Percentiles rank a stretch among this genome's conserved stretches.
phyloP scores from a whole-genome alignment of 2,113 vertebrate genomes.

The Fregetta grallaria region DNA sequence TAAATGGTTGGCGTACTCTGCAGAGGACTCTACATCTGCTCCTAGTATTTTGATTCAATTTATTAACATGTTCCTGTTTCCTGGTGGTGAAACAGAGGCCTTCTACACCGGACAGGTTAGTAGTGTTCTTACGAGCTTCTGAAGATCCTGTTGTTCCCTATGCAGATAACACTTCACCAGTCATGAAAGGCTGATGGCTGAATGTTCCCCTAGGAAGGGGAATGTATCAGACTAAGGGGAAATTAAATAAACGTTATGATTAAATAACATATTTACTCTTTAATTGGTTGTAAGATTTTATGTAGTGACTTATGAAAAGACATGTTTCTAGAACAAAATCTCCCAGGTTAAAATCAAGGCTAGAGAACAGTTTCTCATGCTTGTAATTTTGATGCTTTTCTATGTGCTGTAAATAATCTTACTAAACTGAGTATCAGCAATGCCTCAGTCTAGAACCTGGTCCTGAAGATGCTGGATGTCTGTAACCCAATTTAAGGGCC shows the following conservation, averaged over 20 bases:
- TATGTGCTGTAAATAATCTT: background rate
- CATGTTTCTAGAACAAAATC: background rate
- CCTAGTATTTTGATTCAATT: constrained; percentile 96
- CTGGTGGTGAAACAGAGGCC: constrained; percentile 40
- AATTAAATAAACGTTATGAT: background rate
- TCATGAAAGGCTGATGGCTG: background rate
- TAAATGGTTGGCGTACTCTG: constrained; percentile 89
- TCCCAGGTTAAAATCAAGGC: background rate
- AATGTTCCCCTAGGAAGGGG: background rate
- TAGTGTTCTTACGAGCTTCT: background rate
- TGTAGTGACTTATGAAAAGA: background rate
- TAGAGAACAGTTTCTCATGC: background rate
- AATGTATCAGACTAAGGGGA: background rate
- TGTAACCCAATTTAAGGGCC: background rate
- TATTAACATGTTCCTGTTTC: constrained; percentile 96
- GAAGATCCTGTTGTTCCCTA: background rate
- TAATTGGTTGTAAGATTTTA: background rate
- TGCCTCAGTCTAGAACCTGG: background rate
- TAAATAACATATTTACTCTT: background rate
- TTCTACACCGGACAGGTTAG: constrained; percentile 90
- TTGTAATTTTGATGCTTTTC: background rate
- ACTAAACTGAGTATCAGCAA: background rate
- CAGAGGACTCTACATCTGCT: constrained; percentile 74
- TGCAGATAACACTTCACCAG: background rate
- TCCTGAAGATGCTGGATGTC: background rate